These are phyloP conservation scores for Craniophora ligustri DNA, from an alignment of 2,888 invertebrate species.

Conservation along the genomic window DNA sequence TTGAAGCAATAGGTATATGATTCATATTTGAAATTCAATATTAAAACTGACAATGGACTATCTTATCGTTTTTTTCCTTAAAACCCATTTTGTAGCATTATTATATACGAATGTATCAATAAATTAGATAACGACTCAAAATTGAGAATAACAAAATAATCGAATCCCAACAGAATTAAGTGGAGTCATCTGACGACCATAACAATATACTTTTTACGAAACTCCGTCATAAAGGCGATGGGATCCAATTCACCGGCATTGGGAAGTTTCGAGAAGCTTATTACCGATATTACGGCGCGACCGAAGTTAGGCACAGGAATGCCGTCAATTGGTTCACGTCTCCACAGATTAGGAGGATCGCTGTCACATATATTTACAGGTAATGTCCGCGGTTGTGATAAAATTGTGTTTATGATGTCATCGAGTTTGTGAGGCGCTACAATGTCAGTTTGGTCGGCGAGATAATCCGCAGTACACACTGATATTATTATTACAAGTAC, in stretches of 20 bases:
- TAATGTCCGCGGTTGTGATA: conserved; percentile 16
- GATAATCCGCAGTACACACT: no score
- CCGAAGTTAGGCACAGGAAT: conserved; percentile 12
- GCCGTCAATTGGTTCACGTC: conserved; percentile 15
- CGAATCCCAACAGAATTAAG: background rate
- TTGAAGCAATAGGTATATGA: no score
- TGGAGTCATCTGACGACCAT: background rate
- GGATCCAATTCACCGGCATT: conserved; percentile 31
- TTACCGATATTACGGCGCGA: conserved; percentile 10
- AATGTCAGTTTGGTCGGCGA: background rate
- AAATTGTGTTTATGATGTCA: conserved; percentile 3
- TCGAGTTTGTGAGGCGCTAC: background rate
- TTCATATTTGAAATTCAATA: no score
- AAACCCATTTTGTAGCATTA: no score
- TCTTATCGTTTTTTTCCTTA: no score
- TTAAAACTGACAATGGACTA: no score
- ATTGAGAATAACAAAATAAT: background rate
- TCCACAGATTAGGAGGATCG: conserved; percentile 19
- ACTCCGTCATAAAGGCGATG: conserved; percentile 18
- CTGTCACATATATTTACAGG: conserved; percentile 31
- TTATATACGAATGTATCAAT: no score
- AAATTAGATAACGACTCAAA: no score
- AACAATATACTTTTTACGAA: conserved; percentile 5
- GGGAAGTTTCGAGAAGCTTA: conserved; percentile 23
- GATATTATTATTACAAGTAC: no score